Percentiles rank a stretch among this genome's conserved stretches.
Conservation (phyloP, 2,113 vertebrate genomes). For the Cavia porcellus region DNA sequence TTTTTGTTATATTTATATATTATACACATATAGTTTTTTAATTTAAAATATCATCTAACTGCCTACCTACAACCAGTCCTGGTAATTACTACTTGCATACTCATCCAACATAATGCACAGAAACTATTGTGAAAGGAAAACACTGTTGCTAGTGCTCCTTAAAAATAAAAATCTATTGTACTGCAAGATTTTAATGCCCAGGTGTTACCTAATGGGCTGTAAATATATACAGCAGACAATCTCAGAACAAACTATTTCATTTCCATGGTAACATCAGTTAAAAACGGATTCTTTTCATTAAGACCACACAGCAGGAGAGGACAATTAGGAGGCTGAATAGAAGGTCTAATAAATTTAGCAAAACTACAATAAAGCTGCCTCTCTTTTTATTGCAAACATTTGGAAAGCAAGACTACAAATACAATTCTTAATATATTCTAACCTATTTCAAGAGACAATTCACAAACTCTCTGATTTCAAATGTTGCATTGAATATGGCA, state of each 20-base stretch:
- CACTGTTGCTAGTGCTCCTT: constrained; percentile 26
- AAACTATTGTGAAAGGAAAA: constrained; percentile 55
- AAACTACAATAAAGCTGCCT: constrained; percentile 67
- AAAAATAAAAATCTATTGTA: constrained; percentile 51
- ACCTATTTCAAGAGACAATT: constrained; percentile 47
- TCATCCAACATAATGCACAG: background rate
- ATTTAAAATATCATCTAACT: constrained; percentile 32
- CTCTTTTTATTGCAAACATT: constrained; percentile 52
- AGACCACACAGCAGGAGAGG: constrained; percentile 59
- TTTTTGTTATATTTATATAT: background rate
- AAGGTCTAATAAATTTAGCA: constrained; percentile 59
- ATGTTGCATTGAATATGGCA: constrained; percentile 58
- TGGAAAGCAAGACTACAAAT: constrained; percentile 40
- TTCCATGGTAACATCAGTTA: constrained; percentile 64
- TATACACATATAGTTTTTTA: background rate
- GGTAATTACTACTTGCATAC: background rate
- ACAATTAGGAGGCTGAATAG: constrained; percentile 64
- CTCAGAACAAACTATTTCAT: constrained; percentile 65
- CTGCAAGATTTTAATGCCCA: constrained; percentile 49
- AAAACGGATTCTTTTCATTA: constrained; percentile 81
- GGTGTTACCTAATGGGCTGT: constrained; percentile 60
- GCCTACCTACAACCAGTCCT: background rate
- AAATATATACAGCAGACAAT: constrained; percentile 61
- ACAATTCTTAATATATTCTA: constrained; percentile 20
- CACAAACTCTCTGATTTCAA: constrained; percentile 37